phyloP scores from a whole-genome alignment of 2,888 invertebrate species.

The Eucriotettix oculatus region DNA sequence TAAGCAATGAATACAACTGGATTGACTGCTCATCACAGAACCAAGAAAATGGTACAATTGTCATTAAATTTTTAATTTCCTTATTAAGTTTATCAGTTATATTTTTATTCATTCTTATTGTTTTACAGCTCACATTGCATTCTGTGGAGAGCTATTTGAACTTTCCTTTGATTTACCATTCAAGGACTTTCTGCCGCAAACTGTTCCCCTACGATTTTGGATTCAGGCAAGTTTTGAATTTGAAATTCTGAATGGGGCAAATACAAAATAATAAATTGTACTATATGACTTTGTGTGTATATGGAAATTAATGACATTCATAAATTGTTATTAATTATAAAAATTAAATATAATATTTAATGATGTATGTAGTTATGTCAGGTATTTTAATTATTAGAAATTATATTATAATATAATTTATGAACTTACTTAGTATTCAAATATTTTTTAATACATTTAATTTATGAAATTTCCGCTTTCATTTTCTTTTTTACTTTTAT shows the following conservation, averaged over 20 bases:
- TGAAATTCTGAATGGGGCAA: no score
- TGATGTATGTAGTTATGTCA: no score
- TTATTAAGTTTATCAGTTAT: background rate
- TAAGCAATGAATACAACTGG: constrained; percentile 97
- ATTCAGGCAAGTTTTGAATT: constrained; percentile 37
- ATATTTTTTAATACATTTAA: no score
- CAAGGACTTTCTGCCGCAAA: constrained; percentile 80
- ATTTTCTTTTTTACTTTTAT: no score
- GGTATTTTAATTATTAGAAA: no score
- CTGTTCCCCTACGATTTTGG: constrained; percentile 78
- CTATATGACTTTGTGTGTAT: no score
- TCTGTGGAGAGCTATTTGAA: constrained; percentile 86
- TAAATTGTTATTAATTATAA: no score
- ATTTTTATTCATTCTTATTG: constrained; percentile 1
- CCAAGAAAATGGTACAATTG: constrained; percentile 63
- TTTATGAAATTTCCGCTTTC: background rate
- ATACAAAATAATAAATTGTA: no score
- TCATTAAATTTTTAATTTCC: background rate
- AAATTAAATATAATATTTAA: no score
- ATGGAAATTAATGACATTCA: no score
- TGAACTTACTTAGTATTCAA: no score
- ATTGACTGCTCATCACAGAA: constrained; percentile 93
- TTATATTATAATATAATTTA: no score
- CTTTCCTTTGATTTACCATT: constrained; percentile 89
- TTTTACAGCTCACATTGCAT: constrained; percentile 55